phyloP scores from a whole-genome alignment of 1,140 invertebrate species.

The Drosophila dunni region DNA sequence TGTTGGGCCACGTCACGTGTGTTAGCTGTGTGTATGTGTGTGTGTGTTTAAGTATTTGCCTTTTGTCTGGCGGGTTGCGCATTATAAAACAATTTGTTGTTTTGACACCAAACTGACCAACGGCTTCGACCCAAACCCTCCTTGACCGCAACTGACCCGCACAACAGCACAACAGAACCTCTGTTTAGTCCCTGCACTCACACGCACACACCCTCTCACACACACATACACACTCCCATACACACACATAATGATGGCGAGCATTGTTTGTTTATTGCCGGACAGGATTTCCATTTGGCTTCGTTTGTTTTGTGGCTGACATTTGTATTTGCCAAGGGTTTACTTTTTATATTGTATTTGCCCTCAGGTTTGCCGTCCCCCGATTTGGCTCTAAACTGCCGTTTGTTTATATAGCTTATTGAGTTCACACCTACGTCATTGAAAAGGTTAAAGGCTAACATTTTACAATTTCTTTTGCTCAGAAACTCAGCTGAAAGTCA shows the following conservation, averaged over 20 bases:
- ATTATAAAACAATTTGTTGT: constrained; percentile 53
- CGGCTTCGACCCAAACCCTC: constrained; percentile 14
- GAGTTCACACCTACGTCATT: constrained; percentile 55
- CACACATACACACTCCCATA: background rate
- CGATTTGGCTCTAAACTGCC: background rate
- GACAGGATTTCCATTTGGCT: constrained; percentile 36
- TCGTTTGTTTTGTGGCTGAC: constrained; percentile 36
- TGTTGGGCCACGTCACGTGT: constrained; percentile 7
- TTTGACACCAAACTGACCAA: constrained; percentile 46
- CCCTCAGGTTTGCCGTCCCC: background rate
- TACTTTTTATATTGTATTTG: constrained; percentile 7
- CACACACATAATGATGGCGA: constrained; percentile 14
- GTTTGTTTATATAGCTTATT: constrained; percentile 43
- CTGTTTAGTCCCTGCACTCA: constrained; percentile 12
- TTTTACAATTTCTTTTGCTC: background rate
- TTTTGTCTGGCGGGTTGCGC: constrained; percentile 46
- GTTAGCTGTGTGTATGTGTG: background rate
- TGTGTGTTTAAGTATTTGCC: constrained; percentile 37
- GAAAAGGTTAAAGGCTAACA: background rate
- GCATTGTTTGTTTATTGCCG: constrained; percentile 35
- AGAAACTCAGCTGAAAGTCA: background rate
- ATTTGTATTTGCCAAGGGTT: constrained; percentile 34
- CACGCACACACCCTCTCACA: constrained; percentile 1
- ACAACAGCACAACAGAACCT: background rate
- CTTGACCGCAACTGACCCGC: constrained; percentile 34